These are phyloP conservation scores for Meles meles DNA, from an alignment of 2,113 vertebrate species.

Conservation along the genomic window DNA sequence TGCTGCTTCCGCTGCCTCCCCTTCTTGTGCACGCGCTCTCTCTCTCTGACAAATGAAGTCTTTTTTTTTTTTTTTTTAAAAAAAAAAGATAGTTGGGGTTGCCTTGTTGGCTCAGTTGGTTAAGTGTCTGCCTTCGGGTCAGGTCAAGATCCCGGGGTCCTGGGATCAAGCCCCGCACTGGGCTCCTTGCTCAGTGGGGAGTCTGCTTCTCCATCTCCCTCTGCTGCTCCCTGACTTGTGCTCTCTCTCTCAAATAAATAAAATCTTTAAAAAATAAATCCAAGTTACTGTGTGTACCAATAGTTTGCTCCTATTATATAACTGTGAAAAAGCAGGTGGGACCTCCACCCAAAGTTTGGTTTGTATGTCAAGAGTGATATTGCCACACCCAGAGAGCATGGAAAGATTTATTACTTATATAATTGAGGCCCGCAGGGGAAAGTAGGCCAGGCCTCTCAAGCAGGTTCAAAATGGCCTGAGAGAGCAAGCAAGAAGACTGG, in stretches of 20 bases:
- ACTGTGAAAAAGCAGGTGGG: neutral
- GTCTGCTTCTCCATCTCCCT: too few relatives aligned
- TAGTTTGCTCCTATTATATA: neutral
- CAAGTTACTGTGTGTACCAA: neutral
- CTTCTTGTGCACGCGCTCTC: neutral
- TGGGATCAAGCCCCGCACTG: too few relatives aligned
- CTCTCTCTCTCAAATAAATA: too few relatives aligned
- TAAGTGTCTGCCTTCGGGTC: too few relatives aligned
- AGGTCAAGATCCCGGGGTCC: too few relatives aligned
- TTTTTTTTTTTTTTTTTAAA: too few relatives aligned
- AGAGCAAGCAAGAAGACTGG: neutral
- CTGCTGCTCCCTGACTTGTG: too few relatives aligned
- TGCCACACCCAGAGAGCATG: neutral
- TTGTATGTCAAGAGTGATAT: neutral
- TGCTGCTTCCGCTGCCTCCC: neutral
- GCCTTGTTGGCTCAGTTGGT: too few relatives aligned
- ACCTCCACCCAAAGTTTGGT: neutral
- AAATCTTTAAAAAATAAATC: too few relatives aligned
- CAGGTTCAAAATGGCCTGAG: neutral
- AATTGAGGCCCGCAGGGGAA: neutral
- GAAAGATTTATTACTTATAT: neutral
- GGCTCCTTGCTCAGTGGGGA: too few relatives aligned
- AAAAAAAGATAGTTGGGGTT: too few relatives aligned
- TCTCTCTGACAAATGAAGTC: neutral
- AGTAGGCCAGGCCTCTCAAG: neutral